Evolutionary conservation across 2,113 vertebrate genomes (phyloP).

Genomic region (Furnarius figulus): DNA sequence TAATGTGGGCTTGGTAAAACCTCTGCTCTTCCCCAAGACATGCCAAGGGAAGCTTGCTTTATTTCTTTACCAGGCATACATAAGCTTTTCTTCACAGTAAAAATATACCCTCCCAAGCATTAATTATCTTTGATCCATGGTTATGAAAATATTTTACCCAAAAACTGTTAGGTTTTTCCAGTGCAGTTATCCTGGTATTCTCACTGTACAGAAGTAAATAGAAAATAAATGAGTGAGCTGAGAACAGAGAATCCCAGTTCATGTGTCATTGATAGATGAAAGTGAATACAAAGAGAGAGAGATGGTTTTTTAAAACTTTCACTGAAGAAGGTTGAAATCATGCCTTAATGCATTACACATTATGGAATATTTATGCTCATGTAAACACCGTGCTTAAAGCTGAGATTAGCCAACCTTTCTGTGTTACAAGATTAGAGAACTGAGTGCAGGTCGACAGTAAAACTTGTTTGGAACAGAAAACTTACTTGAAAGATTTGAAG

Average conservation of each 20-base stretch:
- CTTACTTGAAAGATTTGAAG: background rate
- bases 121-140: background rate
- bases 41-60: background rate
- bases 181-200: background rate
- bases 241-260: background rate
- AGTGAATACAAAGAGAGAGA: background rate
- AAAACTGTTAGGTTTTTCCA: background rate
- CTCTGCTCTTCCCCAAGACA: background rate
- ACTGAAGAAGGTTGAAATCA: background rate
- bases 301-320: background rate
- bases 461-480: slow-evolving; percentile 8
- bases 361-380: background rate
- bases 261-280: background rate
- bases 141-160: background rate
- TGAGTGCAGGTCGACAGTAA: background rate
- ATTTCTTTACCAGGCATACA: background rate
- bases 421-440: background rate
- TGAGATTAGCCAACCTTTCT: background rate
- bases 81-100: background rate
- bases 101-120: background rate
- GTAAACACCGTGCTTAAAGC: background rate
- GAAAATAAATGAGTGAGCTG: background rate
- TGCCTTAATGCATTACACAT: background rate
- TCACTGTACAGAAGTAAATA: background rate
- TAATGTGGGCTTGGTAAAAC: background rate